These are phyloP conservation scores for Tetrapedia diversipes DNA, from an alignment of 2,888 invertebrate genomes.

Conservation along the genomic window DNA sequence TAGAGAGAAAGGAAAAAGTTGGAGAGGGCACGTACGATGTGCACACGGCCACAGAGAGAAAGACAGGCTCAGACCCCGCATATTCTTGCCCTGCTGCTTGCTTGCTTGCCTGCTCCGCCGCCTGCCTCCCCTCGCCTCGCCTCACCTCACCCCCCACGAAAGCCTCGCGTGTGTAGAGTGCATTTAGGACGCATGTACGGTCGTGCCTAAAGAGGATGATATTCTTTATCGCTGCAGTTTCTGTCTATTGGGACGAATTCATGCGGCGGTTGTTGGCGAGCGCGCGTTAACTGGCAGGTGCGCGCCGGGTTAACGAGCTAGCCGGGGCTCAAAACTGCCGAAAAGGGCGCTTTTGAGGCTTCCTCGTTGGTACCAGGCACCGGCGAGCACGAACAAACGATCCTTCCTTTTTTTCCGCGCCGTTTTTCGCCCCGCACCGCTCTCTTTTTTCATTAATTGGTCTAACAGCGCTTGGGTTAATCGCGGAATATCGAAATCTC, in stretches of 20 bases:
- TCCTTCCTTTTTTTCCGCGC: background rate
- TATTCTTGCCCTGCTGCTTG: slow-evolving; percentile 53
- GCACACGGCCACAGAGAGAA: slow-evolving; percentile 8
- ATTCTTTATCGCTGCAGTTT: slow-evolving; percentile 72
- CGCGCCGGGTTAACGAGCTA: slow-evolving; percentile 65
- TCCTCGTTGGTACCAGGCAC: slow-evolving; percentile 63
- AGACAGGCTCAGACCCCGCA: slow-evolving; percentile 52
- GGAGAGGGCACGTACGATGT: slow-evolving; percentile 54
- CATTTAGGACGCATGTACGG: slow-evolving; percentile 73
- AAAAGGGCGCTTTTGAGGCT: slow-evolving; percentile 50
- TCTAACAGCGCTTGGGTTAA: slow-evolving; percentile 18
- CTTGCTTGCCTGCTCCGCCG: slow-evolving; percentile 42
- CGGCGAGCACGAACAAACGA: slow-evolving; percentile 40
- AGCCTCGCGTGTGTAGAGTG: slow-evolving; percentile 77
- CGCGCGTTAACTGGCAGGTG: slow-evolving; percentile 68
- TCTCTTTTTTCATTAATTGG: slow-evolving; percentile 30
- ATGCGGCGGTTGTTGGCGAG: slow-evolving; percentile 59
- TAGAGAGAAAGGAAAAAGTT: slow-evolving; percentile 6
- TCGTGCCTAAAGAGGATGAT: slow-evolving; percentile 68
- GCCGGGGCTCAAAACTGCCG: slow-evolving; percentile 53
- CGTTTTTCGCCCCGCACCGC: background rate
- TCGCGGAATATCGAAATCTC: slow-evolving; percentile 19
- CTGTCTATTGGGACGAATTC: slow-evolving; percentile 71
- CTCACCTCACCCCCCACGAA: slow-evolving; percentile 65
- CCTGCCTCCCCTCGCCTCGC: too few species aligned